Percentiles rank a stretch among this genome's conserved stretches.
phyloP scores from a whole-genome alignment of 2,888 invertebrate species.

The Diaphora mendica region DNA sequence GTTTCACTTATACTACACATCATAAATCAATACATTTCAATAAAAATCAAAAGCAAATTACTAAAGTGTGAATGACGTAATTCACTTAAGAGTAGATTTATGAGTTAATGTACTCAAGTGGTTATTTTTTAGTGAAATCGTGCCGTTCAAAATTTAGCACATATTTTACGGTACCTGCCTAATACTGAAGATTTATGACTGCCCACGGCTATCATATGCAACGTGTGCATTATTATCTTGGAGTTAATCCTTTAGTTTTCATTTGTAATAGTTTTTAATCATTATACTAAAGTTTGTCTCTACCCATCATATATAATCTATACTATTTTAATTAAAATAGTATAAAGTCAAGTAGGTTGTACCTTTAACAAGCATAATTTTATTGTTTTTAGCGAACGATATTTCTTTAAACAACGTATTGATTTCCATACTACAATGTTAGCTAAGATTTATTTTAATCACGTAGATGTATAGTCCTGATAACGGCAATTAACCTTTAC shows the following conservation, averaged over 20 bases:
- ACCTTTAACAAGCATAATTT: too few relatives aligned
- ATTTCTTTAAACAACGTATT: not conserved
- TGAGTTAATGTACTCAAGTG: constrained; percentile 38
- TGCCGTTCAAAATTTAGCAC: constrained; percentile 52
- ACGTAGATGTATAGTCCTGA: constrained; percentile 8
- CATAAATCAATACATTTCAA: constrained; percentile 24
- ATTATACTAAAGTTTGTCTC: not conserved
- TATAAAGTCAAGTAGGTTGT: not conserved
- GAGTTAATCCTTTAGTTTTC: constrained; percentile 21
- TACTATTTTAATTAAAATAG: too few relatives aligned
- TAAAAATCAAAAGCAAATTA: constrained; percentile 47
- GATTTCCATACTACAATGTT: not conserved
- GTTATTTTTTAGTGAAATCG: constrained; percentile 52
- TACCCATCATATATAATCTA: too few relatives aligned
- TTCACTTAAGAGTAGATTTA: constrained; percentile 52
- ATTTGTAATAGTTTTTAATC: not conserved
- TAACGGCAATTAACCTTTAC: constrained; percentile 19
- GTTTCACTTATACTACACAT: constrained; percentile 6
- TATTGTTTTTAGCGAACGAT: not conserved
- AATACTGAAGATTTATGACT: constrained; percentile 51
- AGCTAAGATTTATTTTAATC: constrained; percentile 14
- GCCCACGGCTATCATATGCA: constrained; percentile 49
- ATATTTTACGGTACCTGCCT: constrained; percentile 55
- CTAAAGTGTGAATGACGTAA: constrained; percentile 47
- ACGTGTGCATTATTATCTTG: constrained; percentile 45